Evolutionary conservation across 2,797 vertebrate genomes (phyloP).

Genomic region (Naso thynnoides): DNA sequence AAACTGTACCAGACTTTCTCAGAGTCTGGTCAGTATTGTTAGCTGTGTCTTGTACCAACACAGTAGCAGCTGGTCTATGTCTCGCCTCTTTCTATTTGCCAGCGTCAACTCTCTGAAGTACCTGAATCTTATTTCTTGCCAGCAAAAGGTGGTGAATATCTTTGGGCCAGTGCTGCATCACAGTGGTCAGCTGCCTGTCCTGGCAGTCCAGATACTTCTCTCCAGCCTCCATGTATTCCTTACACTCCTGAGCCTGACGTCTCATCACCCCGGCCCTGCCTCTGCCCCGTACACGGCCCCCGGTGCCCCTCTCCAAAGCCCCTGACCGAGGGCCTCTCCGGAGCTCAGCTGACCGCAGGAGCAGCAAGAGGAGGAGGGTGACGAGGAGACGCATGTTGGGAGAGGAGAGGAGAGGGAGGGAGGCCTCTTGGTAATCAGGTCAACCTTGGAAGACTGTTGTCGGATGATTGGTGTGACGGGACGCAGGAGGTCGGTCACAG

Average conservation of each 20-base stretch:
- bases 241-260: constrained; percentile 88
- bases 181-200: constrained; percentile 89
- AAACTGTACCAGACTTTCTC: not conserved
- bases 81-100: not conserved
- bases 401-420: constrained; percentile 58
- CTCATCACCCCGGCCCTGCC: constrained; percentile 79
- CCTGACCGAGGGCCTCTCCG: constrained; percentile 77
- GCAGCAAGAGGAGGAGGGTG: constrained; percentile 85
- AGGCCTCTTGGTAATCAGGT: constrained; percentile 46
- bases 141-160: constrained; percentile 95
- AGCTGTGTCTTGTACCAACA: not conserved
- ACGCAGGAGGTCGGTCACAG: constrained; percentile 74
- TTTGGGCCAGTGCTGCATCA: constrained; percentile 90
- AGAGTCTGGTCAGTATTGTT: not conserved
- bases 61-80: constrained; percentile 5
- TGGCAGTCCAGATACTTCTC: constrained; percentile 97
- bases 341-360: constrained; percentile 83
- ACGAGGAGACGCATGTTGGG: constrained; percentile 88
- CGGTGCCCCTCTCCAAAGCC: constrained; percentile 70
- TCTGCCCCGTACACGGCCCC: constrained; percentile 69
- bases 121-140: constrained; percentile 92
- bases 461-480: constrained; percentile 45
- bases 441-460: constrained; percentile 53
- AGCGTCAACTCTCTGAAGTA: constrained; percentile 34
- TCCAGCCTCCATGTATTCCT: constrained; percentile 89